Base-by-base conservation (phyloP, 2,888 invertebrate genomes). In the Eristalinus sepulchralis region DNA sequence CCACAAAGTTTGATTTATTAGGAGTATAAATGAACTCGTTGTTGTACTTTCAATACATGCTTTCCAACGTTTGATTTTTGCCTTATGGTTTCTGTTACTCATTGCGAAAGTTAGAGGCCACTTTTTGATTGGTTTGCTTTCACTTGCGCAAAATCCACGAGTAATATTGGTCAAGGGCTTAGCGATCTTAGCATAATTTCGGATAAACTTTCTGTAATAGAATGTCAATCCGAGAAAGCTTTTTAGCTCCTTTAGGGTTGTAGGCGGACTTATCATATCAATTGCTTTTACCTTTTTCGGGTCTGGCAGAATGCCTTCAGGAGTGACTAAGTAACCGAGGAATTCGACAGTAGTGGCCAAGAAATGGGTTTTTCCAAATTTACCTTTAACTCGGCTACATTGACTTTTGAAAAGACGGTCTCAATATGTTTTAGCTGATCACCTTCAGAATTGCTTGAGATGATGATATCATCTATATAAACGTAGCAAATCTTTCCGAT, bases 161-260 rank as follows among this genome's bases (percentile, higher is more conserved):
- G 27, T 27, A 27, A 27, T 27, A 27, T 27, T 27, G 27, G 27
- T 34, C 34, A 34, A 10, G 34, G 34, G 27, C 27, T 27, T 27
- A 27, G 27, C 27, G 27, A 27, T 27, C 27, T 27, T 27, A 2
- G 27, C 27, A 27, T 27, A 8, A 34, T 8, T 9, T 9, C 34
- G 11, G 6, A 34, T 10, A 34, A 3, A 34, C 34, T 34, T 10
- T 1, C 11, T 34, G 9, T 34, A 34, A 34, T 27, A 34, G 1
- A 83, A 39, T 34, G 27, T 27, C 27, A 27, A n/a, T n/a, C n/a
- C n/a, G n/a, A n/a, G 27, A 27, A 89, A 88, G 8, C 63, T 33
- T 27, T 85, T 80, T 0, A 88, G 66, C 2, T 88, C 81, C 53
- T 88, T 88, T 2, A 86, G 36, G 31, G 59, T 88, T n/a, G 34